Percentiles rank a stretch among this genome's conserved stretches.
phyloP scores from a whole-genome alignment of 2,888 invertebrate genomes.

The Pachymerium ferrugineum region DNA sequence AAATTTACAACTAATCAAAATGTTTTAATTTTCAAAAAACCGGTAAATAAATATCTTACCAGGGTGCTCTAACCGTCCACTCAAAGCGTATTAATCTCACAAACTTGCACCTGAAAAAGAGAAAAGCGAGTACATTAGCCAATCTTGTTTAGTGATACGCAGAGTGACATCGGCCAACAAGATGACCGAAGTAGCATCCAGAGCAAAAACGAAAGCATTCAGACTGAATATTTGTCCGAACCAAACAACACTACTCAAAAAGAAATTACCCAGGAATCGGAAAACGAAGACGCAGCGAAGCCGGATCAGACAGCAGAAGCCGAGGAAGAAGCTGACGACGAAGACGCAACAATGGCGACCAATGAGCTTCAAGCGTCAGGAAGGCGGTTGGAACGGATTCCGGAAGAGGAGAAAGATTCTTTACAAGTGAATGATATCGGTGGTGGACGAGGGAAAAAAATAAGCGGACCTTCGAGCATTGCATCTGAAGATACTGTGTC shows the following conservation, averaged over 20 bases:
- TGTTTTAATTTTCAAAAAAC: too few species aligned
- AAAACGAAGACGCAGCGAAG: too few species aligned
- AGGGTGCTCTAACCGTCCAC: too few species aligned
- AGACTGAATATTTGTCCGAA: slow-evolving; percentile 17
- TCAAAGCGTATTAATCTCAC: too few species aligned
- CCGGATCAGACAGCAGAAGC: too few species aligned
- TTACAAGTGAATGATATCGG: neutral
- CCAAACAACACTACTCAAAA: neutral
- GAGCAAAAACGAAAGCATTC: slow-evolving; percentile 16
- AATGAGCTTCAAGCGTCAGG: neutral
- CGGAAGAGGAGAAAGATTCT: slow-evolving; percentile 27
- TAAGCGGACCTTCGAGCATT: neutral
- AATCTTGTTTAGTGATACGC: neutral
- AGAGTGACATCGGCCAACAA: neutral
- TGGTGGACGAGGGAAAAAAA: neutral
- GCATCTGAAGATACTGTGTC: slow-evolving; percentile 5
- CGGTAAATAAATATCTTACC: too few species aligned
- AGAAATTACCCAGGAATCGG: neutral
- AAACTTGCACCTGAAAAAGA: too few species aligned
- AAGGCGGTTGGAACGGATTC: slow-evolving; percentile 17
- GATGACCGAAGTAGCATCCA: neutral
- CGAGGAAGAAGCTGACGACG: neutral
- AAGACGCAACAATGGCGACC: neutral
- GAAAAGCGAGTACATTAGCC: too few species aligned
- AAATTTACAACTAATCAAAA: too few species aligned